Evolutionary conservation across 1,140 invertebrate genomes (phyloP), one percentile per base, ranked within the genome.

Genomic region (Stegodyphus mimosarum): DNA sequence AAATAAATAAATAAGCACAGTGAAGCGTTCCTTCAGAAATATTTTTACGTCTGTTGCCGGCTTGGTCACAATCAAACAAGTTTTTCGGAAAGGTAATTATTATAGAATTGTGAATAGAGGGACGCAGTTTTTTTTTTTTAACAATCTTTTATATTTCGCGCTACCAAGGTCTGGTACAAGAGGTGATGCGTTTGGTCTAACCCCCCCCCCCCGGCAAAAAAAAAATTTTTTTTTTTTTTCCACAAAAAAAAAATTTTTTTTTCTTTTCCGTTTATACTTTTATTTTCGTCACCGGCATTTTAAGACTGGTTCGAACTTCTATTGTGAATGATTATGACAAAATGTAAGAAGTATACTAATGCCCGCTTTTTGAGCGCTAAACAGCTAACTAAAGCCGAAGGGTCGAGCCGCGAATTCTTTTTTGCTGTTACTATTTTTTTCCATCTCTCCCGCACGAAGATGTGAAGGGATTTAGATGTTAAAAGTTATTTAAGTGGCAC

Each of bases 1-100:
- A 73, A 81, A 52, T 69, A 81, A 81, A 72, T 81, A 73, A 81
- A 81, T 81, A 81, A 81, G 69, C n/a, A 81, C 49, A 67, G n/a
- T 18, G 66, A 69, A 80, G 78, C 33, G 66, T 70, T 67, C 76
- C 49, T 69, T 69, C 48, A 73, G 71, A 81, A 81, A 73, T 64
- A 73, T 81, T 81, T 73, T 52, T 81, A 60, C 78, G 78, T 80
- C 69, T 81, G 67, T 80, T 51, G 33, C 67, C 13, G 67, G 67
- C 70, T 73, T 33, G 67, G 79, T 72, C 77, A 80, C 79, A 81
- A 81, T 81, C 79, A 81, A 81, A 81, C 79, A 81, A 81, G 79
- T 81, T 81, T 81, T 81, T 73, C 72, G 79, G 53, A 81, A 72
- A 81, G 79, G 79, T 81, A 81, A 81, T 81, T 81, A 81, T 81